A percentile compares a stretch with the other conserved stretches of the same genome.
Evolutionary conservation across 2,113 vertebrate genomes (phyloP).

Genomic region (Halcyon senegalensis): DNA sequence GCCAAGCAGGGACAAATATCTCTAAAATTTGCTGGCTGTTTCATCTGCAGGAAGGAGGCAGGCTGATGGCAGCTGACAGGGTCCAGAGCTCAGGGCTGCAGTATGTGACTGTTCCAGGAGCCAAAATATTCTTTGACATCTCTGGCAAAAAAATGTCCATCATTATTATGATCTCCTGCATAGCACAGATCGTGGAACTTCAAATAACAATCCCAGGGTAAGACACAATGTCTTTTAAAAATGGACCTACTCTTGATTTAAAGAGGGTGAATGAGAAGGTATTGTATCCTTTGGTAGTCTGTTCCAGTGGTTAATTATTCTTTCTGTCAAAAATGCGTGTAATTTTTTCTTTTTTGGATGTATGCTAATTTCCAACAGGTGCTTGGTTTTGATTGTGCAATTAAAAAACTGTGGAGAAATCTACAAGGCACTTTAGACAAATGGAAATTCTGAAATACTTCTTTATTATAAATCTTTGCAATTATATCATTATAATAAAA

Average conservation of each 20-base stretch:
- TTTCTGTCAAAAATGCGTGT: background rate
- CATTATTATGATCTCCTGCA: background rate
- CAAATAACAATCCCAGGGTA: background rate
- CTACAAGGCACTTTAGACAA: background rate
- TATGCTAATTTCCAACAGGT: conserved; percentile 46
- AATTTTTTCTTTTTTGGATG: conserved; percentile 7
- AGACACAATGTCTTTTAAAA: background rate
- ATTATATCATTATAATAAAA: conserved; percentile 1
- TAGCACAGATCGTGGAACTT: background rate
- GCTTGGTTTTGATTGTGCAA: conserved; percentile 12
- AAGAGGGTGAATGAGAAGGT: background rate
- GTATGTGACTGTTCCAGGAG: background rate
- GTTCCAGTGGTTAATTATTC: conserved; percentile 6
- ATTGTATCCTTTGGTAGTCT: background rate
- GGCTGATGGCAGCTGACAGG: background rate
- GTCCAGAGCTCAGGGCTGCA: background rate
- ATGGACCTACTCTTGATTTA: background rate
- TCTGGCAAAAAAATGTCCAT: conserved; percentile 2
- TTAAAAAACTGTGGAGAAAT: background rate
- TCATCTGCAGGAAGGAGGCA: background rate
- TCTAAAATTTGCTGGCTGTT: background rate
- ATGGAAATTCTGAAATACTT: conserved; percentile 5
- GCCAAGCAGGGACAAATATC: background rate
- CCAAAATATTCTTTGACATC: conserved; percentile 5
- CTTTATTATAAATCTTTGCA: conserved; percentile 2